A percentile compares a stretch with the other conserved stretches of the same genome.
These are phyloP conservation scores for Drosophila watanabei DNA, from an alignment of 1,140 invertebrate genomes.

Conservation along the genomic window DNA sequence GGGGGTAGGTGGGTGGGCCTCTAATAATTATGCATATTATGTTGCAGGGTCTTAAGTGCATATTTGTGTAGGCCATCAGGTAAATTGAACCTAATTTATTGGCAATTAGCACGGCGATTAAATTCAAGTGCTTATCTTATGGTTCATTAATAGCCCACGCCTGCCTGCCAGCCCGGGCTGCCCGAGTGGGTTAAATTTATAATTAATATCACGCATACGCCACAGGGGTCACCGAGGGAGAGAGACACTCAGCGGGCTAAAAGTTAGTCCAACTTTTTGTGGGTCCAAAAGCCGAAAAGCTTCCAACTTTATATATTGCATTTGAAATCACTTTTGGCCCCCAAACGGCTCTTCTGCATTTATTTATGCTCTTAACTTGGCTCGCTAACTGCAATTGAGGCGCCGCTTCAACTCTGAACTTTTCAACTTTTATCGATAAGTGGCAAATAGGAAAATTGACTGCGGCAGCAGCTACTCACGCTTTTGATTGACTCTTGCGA, in stretches of 20 bases:
- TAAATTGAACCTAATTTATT: slow-evolving; percentile 64
- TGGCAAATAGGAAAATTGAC: slow-evolving; percentile 64
- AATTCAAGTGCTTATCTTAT: slow-evolving; percentile 46
- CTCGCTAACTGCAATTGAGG: slow-evolving; percentile 36
- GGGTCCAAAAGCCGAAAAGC: slow-evolving; percentile 4
- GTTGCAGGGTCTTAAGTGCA: slow-evolving; percentile 54
- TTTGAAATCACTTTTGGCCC: slow-evolving; percentile 14
- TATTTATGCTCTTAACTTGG: slow-evolving; percentile 26
- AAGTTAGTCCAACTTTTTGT: slow-evolving; percentile 24
- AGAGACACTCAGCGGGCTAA: neutral
- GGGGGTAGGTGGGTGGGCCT: slow-evolving; percentile 11
- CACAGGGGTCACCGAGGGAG: neutral
- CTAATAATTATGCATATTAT: slow-evolving; percentile 74
- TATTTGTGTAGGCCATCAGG: slow-evolving; percentile 40
- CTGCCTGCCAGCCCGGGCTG: neutral
- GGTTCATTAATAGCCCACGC: slow-evolving; percentile 40
- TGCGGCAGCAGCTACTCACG: slow-evolving; percentile 72
- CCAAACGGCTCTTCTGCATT: slow-evolving; percentile 21
- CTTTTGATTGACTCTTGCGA: slow-evolving; percentile 63
- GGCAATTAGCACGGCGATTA: slow-evolving; percentile 69
- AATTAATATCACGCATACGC: slow-evolving; percentile 62
- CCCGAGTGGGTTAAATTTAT: slow-evolving; percentile 31
- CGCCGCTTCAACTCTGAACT: slow-evolving; percentile 59
- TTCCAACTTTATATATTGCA: slow-evolving; percentile 31
- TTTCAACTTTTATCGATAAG: slow-evolving; percentile 70